Conservation (phyloP, 2,888 invertebrate species). For the Synergus gifuensis region DNA sequence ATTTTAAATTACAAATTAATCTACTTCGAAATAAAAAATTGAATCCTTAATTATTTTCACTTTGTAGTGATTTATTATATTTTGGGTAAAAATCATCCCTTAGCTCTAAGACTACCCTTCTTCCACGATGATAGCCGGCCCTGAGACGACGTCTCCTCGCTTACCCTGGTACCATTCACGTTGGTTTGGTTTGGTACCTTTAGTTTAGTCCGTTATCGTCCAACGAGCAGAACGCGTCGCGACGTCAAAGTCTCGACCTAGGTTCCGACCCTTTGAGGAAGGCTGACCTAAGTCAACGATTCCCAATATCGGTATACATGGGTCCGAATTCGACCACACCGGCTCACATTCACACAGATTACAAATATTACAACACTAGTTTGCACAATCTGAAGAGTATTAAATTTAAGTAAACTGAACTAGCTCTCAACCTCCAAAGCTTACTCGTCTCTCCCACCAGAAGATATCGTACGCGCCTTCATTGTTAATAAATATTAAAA, state of each 20-base stretch:
- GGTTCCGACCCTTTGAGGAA: background rate
- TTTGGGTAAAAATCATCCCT: background rate
- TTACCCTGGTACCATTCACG: conserved; percentile 48
- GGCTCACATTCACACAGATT: conserved; percentile 65
- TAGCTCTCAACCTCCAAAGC: conserved; percentile 2
- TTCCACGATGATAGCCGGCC: background rate
- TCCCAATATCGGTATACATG: conserved; percentile 66
- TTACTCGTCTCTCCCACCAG: background rate
- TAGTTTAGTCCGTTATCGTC: conserved; percentile 74
- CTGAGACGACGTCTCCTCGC: conserved; percentile 40
- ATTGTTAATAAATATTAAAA: background rate
- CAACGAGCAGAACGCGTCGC: conserved; percentile 63
- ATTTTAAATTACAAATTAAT: too few relatives aligned
- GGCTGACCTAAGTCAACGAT: conserved; percentile 37
- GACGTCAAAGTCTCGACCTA: conserved; percentile 22
- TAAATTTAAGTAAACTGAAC: conserved; percentile 68
- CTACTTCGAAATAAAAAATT: too few relatives aligned
- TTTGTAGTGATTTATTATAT: too few relatives aligned
- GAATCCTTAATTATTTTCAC: too few relatives aligned
- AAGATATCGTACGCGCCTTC: background rate
- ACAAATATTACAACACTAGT: conserved; percentile 65
- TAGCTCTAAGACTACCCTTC: background rate
- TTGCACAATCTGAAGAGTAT: conserved; percentile 69
- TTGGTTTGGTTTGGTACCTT: conserved; percentile 52
- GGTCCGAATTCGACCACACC: conserved; percentile 68